Evolutionary conservation across 2,113 vertebrate species (phyloP), one percentile per base, ranked within the genome.

Genomic region (Onychostoma macrolepis): DNA sequence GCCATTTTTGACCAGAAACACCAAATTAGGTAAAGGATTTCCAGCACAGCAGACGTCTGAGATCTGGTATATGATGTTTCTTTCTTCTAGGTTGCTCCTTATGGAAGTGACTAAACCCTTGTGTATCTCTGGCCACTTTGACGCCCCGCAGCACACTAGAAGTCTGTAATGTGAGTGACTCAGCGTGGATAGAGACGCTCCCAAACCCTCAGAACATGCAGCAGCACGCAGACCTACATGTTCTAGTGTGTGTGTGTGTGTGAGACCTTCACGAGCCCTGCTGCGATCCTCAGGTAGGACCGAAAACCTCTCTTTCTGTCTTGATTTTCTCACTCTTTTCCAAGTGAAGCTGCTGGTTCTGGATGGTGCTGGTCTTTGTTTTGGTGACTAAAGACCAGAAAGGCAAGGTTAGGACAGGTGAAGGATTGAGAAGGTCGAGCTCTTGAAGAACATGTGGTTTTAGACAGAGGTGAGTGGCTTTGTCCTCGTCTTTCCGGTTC

Each of bases 181-280:
- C 83, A 87, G 38, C 11, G 61, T 48, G 26, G 24, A 30, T 87
- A 88, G 72, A 87, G 86, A 88, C 86, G 81, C 86, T 69, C 87
- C 87, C 88, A 79, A 56, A 81, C 83, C 84, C 84, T 72, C 53
- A n/a, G 69, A 74, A 88, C 90, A 88, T 90, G 90, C 88, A 67
- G 86, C 74, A 80, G 86, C 90, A 89, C 87, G 90, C 85, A 84
- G 45, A 56, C 21, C 79, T 72, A 67, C 83, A 50, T 83, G 86
- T 84, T 81, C n/a, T n/a, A n/a, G 65, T 69, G 48, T 9, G 71
- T 61, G 43, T 56, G 85, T 67, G 79, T 61, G 79, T 58, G 71
- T 2, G 7, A 38, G 50, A 24, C 17, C 33, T 50, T 77, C 43
- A 24, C n/a, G 71, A 38, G 71, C 6, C 33, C 24, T 26, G 19